phyloP scores from a whole-genome alignment of 2,888 invertebrate species.

The Myathropa florea region DNA sequence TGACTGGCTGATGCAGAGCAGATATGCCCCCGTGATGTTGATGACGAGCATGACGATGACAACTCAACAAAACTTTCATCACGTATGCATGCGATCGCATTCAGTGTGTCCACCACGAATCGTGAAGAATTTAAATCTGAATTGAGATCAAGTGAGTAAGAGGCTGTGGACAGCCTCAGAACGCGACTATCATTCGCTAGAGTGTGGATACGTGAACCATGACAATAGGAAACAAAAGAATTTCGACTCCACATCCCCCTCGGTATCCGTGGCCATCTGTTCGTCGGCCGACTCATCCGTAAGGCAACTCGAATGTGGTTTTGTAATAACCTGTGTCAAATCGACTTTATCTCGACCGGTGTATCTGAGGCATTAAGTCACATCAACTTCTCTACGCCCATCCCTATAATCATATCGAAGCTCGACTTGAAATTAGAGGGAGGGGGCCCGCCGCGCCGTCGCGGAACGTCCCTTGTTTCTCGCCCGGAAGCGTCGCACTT shows the following conservation, averaged over 20 bases:
- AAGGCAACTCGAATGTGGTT: constrained; percentile 29
- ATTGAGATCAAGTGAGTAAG: constrained; percentile 36
- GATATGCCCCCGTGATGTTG: constrained; percentile 52
- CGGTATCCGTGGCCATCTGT: background rate
- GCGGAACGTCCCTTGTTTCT: constrained; percentile 33
- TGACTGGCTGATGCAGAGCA: constrained; percentile 36
- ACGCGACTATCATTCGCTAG: constrained; percentile 9
- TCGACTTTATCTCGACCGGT: constrained; percentile 52
- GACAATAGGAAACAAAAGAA: constrained; percentile 33
- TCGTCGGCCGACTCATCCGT: background rate
- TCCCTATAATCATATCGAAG: constrained; percentile 55
- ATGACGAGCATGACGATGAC: constrained; percentile 44
- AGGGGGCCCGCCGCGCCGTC: background rate
- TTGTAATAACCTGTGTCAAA: constrained; percentile 55
- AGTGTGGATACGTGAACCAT: constrained; percentile 6
- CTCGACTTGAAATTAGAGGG: constrained; percentile 27
- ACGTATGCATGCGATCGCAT: constrained; percentile 31
- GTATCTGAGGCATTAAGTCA: constrained; percentile 60
- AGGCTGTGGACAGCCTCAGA: background rate
- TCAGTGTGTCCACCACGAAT: constrained; percentile 11
- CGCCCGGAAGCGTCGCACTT: constrained; percentile 64
- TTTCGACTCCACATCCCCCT: background rate
- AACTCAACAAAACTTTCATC: constrained; percentile 46
- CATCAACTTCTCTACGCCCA: constrained; percentile 53
- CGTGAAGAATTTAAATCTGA: constrained; percentile 47